Evolutionary conservation across 2,113 vertebrate genomes (phyloP).

Genomic region (Herpetotheres cachinnans): DNA sequence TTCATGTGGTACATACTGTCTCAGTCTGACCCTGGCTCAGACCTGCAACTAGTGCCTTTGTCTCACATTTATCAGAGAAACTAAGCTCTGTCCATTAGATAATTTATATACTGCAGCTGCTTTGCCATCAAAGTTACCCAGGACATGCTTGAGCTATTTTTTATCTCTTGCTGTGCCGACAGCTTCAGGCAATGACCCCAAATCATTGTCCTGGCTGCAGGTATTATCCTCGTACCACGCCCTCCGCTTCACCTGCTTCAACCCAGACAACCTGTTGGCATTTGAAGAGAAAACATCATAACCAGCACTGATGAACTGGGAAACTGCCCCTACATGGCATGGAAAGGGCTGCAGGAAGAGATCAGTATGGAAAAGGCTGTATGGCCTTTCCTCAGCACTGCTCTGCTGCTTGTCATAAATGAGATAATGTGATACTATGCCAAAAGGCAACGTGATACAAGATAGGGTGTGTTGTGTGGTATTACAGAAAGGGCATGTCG

Average conservation of each 20-base stretch:
- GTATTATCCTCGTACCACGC: not conserved
- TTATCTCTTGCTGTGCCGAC: not conserved
- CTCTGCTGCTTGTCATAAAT: not conserved
- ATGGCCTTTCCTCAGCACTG: not conserved
- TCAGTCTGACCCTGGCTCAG: not conserved
- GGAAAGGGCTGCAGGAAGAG: not conserved
- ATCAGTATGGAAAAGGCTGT: not conserved
- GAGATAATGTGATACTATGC: not conserved
- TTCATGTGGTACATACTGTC: rapidly evolving
- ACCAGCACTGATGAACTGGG: not conserved
- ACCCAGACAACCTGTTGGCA: not conserved
- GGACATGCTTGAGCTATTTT: not conserved
- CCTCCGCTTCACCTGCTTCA: not conserved
- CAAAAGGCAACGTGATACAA: conserved; percentile 23
- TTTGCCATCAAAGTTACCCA: not conserved
- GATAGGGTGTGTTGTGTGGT: not conserved
- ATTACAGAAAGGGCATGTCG: not conserved
- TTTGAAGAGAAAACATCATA: not conserved
- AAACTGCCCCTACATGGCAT: conserved; percentile 18
- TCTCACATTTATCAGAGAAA: not conserved
- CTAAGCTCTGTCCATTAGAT: not conserved
- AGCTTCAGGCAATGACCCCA: not conserved
- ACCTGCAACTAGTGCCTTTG: not conserved
- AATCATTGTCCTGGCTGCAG: not conserved
- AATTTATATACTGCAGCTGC: conserved; percentile 7